Percentiles rank a stretch among this genome's conserved stretches.
Conservation (phyloP, 1,140 invertebrate genomes). For the Micrasema longulum region DNA sequence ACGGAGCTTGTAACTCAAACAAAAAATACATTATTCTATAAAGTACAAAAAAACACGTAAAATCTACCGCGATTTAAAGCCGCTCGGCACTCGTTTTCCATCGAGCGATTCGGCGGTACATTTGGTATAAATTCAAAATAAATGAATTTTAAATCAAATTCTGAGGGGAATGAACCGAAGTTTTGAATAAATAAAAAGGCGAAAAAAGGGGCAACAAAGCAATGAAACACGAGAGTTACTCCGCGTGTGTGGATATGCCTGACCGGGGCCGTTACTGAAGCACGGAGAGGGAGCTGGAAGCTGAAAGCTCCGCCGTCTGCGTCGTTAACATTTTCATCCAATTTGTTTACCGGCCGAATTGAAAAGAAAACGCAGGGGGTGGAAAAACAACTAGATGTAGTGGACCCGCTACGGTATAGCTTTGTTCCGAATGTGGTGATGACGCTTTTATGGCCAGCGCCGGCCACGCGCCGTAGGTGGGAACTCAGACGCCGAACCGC, state of each 20-base stretch:
- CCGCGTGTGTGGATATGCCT: neutral
- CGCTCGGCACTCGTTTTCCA: too few species aligned
- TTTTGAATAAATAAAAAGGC: constrained; percentile 17
- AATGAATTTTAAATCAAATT: constrained; percentile 13
- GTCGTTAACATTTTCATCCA: constrained; percentile 17
- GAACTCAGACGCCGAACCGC: too few species aligned
- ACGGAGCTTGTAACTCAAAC: too few species aligned
- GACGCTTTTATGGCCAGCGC: neutral
- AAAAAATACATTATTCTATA: too few species aligned
- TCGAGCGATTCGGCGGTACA: too few species aligned
- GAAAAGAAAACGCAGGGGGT: neutral
- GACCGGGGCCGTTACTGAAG: neutral
- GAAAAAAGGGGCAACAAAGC: neutral
- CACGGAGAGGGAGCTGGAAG: neutral
- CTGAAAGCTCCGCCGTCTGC: neutral
- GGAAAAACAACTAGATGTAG: too few species aligned
- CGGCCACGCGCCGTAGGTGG: too few species aligned
- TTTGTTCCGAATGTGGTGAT: neutral
- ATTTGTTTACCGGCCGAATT: neutral
- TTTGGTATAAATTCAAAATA: constrained; percentile 9
- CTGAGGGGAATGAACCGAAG: constrained; percentile 6
- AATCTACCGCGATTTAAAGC: too few species aligned
- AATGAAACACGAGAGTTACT: constrained; percentile 16
- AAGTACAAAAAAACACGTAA: too few species aligned
- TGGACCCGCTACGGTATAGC: too few species aligned